Percentiles rank a stretch among this genome's conserved stretches.
Conservation (phyloP, 2,888 invertebrate species). For the Campoplex nolae region DNA sequence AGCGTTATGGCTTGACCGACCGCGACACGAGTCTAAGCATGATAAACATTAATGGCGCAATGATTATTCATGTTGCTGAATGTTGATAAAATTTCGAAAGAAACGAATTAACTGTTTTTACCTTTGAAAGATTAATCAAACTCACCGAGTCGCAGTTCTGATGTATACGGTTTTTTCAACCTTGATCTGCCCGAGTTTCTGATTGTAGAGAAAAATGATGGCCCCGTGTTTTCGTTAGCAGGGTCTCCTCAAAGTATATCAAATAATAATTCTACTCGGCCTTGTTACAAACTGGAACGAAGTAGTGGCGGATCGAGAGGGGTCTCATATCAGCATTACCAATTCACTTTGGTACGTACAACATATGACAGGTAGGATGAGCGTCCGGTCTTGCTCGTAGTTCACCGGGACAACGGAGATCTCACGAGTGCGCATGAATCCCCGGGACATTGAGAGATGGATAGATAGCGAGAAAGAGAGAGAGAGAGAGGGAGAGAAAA, state of each 20-base stretch:
- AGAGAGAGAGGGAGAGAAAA: conserved; percentile 12
- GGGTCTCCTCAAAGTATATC: background rate
- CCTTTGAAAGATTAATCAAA: too few species aligned
- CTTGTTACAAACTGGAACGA: conserved; percentile 29
- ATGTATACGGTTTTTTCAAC: background rate
- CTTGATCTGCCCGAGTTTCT: too few species aligned
- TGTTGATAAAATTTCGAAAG: background rate
- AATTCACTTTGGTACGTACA: conserved; percentile 58
- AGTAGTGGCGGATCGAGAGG: conserved; percentile 31
- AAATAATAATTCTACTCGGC: conserved; percentile 25
- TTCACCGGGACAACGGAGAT: conserved; percentile 46
- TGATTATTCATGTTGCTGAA: background rate
- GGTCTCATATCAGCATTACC: conserved; percentile 47
- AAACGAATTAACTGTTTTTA: background rate
- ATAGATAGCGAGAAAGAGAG: conserved; percentile 28
- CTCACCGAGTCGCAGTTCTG: background rate
- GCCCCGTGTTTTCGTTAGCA: background rate
- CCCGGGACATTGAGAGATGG: conserved; percentile 38
- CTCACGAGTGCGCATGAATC: conserved; percentile 44
- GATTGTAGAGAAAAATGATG: background rate
- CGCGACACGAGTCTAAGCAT: background rate
- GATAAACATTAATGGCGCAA: background rate
- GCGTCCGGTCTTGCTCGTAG: conserved; percentile 48
- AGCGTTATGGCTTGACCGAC: conserved; percentile 6
- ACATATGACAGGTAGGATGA: conserved; percentile 54